Evolutionary conservation across 2,888 invertebrate species (phyloP).

Genomic region (Drosophila meridionalis): DNA sequence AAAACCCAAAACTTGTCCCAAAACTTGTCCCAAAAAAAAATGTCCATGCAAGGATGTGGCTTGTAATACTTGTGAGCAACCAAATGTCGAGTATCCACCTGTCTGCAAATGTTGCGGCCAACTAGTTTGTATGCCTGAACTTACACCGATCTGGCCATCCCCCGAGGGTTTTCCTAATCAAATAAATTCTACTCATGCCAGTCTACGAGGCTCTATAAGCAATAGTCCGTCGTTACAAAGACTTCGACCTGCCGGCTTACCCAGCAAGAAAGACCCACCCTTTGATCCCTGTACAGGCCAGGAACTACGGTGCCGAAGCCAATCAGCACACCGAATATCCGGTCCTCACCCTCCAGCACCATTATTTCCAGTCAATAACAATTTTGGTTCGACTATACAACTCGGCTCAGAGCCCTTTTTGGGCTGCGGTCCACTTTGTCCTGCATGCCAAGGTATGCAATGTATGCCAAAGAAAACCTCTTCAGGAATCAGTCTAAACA

Average conservation of each 20-base stretch:
- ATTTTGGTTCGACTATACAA: not conserved
- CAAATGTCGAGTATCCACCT: not conserved
- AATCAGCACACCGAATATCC: too few species aligned
- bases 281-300: conserved; percentile 70
- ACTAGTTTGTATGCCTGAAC: not conserved
- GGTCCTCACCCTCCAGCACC: not conserved
- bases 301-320: not conserved
- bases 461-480: not conserved
- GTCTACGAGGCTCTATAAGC: too few species aligned
- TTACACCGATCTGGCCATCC: not conserved
- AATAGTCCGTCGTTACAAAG: too few species aligned
- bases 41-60: conserved; percentile 2
- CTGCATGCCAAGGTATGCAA: not conserved
- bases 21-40: not conserved
- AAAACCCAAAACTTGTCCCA: not conserved
- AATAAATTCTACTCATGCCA: not conserved
- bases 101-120: not conserved
- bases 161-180: not conserved
- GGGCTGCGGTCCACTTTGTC: not conserved
- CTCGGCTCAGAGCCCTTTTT: not conserved
- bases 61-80: not conserved
- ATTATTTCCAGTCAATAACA: not conserved
- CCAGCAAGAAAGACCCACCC: conserved; percentile 24
- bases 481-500: not conserved
- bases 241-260: conserved; percentile 58